A percentile compares a stretch with the other conserved stretches of the same genome.
Conservation (phyloP, 2,113 vertebrate species). For the Pygoscelis antarcticus region DNA sequence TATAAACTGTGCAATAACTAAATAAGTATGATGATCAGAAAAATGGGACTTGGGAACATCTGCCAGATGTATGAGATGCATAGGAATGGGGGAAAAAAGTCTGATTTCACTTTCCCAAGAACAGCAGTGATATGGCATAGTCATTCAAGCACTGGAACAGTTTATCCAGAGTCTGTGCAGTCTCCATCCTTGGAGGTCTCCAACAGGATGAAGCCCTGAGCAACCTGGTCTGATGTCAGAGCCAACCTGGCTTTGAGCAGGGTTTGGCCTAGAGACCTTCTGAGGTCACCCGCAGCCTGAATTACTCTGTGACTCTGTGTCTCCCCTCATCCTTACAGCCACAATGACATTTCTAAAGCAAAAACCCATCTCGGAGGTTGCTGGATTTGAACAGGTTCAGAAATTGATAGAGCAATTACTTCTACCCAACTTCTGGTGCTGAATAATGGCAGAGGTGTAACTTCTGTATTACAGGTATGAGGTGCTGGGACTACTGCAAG, state of each 20-base stretch:
- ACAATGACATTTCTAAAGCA: neutral
- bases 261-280: neutral
- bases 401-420: neutral
- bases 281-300: neutral
- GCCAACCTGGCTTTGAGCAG: neutral
- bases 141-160: neutral
- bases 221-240: neutral
- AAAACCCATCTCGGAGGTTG: neutral
- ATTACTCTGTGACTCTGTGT: neutral
- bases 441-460: neutral
- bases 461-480: neutral
- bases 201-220: neutral
- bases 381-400: neutral
- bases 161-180: neutral
- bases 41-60: neutral
- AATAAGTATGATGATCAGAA: neutral
- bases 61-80: neutral
- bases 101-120: neutral
- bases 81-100: neutral
- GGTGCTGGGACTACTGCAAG: neutral
- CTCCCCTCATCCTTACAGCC: neutral
- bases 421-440: neutral
- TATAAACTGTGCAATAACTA: neutral
- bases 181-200: neutral
- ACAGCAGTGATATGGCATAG: neutral